Evolutionary conservation across 2,797 vertebrate species (phyloP).

Genomic region (Smutsia temminckii): DNA sequence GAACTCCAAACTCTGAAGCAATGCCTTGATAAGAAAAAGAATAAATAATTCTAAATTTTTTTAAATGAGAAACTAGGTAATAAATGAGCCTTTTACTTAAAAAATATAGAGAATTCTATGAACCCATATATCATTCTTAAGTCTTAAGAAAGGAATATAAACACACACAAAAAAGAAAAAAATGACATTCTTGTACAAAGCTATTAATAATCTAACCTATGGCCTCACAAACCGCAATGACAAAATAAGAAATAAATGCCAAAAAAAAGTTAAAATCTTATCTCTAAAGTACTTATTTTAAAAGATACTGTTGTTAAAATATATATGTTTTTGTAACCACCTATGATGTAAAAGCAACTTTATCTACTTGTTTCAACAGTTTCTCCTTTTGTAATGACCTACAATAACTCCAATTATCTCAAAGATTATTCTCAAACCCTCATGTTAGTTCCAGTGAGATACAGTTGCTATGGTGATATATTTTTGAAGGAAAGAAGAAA

Average conservation of each 20-base stretch:
- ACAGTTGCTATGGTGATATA: neutral
- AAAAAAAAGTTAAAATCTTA: conserved; percentile 30
- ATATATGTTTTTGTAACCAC: neutral
- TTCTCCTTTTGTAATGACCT: conserved; percentile 29
- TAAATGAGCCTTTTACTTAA: conserved; percentile 63
- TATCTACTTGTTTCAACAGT: neutral
- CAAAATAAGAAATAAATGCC: conserved; percentile 10
- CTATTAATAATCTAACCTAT: conserved; percentile 29
- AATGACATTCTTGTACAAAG: conserved; percentile 31
- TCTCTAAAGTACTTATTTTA: neutral
- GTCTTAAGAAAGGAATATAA: conserved; percentile 26
- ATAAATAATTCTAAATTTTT: conserved; percentile 72
- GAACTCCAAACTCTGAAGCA: conserved; percentile 97
- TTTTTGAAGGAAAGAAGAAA: conserved; percentile 10
- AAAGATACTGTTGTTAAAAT: neutral
- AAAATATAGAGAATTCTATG: conserved; percentile 33
- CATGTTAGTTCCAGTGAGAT: neutral
- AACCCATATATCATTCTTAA: neutral
- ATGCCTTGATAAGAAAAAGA: conserved; percentile 89
- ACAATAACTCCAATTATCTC: neutral
- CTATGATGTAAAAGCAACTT: neutral
- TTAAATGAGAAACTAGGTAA: conserved; percentile 63
- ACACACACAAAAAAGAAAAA: conserved; percentile 32
- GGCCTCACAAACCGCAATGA: conserved; percentile 14
- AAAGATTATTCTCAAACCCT: conserved; percentile 3